Conservation (phyloP, 2,888 invertebrate genomes). For the Germaria angustata region DNA sequence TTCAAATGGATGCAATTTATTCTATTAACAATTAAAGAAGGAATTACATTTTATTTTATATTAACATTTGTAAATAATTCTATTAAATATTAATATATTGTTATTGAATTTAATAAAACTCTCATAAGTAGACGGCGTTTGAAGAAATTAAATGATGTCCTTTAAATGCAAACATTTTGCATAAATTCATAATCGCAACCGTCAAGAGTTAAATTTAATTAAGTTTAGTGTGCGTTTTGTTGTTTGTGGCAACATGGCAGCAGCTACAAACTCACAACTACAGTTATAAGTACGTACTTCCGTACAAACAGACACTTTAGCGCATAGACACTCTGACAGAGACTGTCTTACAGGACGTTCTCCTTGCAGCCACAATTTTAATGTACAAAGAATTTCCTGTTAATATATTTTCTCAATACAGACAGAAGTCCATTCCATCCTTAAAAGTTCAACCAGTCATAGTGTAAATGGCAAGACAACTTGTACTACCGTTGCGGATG, state of each 20-base stretch:
- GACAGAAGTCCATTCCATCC: not conserved
- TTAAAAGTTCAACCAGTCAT: not conserved
- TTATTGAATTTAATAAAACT: conserved; percentile 31
- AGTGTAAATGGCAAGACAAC: not conserved
- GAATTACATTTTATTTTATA: too few relatives aligned
- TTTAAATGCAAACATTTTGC: conserved; percentile 53
- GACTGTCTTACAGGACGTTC: too few relatives aligned
- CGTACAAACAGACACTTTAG: not conserved
- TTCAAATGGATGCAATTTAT: too few relatives aligned
- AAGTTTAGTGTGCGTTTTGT: conserved; percentile 55
- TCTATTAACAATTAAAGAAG: too few relatives aligned
- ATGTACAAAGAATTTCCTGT: conserved; percentile 27
- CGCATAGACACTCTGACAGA: not conserved
- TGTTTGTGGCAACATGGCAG: conserved; percentile 36
- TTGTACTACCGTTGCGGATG: not conserved
- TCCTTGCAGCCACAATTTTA: conserved; percentile 1
- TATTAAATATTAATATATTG: too few relatives aligned
- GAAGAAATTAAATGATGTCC: not conserved
- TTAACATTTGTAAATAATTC: too few relatives aligned
- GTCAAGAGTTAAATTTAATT: conserved; percentile 65
- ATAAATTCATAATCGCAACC: conserved; percentile 64
- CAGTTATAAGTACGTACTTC: too few relatives aligned
- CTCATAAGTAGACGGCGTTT: too few relatives aligned
- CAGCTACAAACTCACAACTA: not conserved
- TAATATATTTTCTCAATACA: not conserved